Evolutionary conservation across 2,888 invertebrate species (phyloP), one percentile per base, ranked within the genome.

Genomic region (Acanthosepion pharaonis): DNA sequence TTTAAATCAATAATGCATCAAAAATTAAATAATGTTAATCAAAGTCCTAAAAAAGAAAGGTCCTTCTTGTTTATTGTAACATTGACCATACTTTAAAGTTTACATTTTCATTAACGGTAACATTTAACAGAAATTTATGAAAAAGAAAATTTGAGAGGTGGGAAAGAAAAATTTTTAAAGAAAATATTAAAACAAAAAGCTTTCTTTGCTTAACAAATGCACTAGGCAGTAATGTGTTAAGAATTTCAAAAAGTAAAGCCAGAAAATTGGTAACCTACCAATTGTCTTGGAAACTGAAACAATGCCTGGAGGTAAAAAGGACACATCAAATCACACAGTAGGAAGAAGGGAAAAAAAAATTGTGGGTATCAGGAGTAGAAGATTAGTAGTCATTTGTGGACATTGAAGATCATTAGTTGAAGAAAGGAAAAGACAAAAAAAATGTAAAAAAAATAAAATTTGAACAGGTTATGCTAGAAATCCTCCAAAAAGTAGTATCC

Each of bases 271-370:
- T 51, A 20, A 92, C 48, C 92, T 92, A 92, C 92, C 92, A 92
- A 92, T 25, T 28, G 92, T 48, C 92, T 92, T 92, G 48, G 51
- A 92, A 48, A 92, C 92, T 92, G 92, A 92, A 49, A 92, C 92
- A 48, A 92, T 51, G 51, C 92, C 92, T 92, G 92, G 48, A 49
- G 92, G 51, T 25, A 92, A 51, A 92, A 92, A 92, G n/a, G n/a
- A 78, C 78, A 78, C 78, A 78, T 78, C 78, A n/a, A 78, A 78
- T 78, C 78, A 78, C 78, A 78, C 78, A 78, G 78, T 78, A n/a
- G 78, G 78, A 78, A n/a, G 8, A 78, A n/a, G 9, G 9, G 8
- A 1, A n/a, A n/a, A n/a, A n/a, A n/a, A 78, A 78, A 15, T 0
- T 25, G 1, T 11, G 5, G 5, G 11, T 0, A 28, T 28, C 18